Evolutionary conservation across 1,140 invertebrate genomes (phyloP).

Genomic region (Melipona quadrifasciata): DNA sequence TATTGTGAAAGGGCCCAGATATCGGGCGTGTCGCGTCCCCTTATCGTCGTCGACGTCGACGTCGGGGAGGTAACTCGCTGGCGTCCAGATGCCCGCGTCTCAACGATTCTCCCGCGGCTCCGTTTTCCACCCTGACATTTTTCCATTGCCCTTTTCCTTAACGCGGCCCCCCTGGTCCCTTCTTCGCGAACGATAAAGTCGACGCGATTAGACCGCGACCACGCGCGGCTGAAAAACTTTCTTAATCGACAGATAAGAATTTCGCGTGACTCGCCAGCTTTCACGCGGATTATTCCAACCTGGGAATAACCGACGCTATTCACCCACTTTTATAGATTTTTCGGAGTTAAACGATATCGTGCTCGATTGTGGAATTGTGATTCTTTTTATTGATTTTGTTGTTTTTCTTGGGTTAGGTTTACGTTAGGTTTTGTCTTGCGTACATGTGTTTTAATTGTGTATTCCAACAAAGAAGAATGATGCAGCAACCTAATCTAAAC

Average conservation of each 20-base stretch:
- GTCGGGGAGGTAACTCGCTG: conserved; percentile 28
- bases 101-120: conserved; percentile 4
- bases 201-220: conserved; percentile 28
- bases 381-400: too few species aligned
- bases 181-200: conserved; percentile 23
- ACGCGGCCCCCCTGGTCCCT: not conserved
- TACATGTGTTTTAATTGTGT: too few species aligned
- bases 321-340: not conserved
- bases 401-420: too few species aligned
- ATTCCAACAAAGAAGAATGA: too few species aligned
- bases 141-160: not conserved
- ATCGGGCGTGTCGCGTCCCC: conserved; percentile 47
- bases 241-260: conserved; percentile 48
- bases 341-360: conserved; percentile 1
- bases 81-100: conserved; percentile 52
- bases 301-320: not conserved
- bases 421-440: too few species aligned
- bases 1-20: conserved; percentile 65
- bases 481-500: too few species aligned
- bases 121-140: not conserved
- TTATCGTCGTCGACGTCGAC: conserved; percentile 61
- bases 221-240: conserved; percentile 37
- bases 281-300: conserved; percentile 37
- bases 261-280: conserved; percentile 39
- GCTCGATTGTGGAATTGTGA: too few species aligned